Percentiles rank a stretch among this genome's conserved stretches.
Conservation (phyloP, 1,140 invertebrate species). For the Melipona quadrifasciata region DNA sequence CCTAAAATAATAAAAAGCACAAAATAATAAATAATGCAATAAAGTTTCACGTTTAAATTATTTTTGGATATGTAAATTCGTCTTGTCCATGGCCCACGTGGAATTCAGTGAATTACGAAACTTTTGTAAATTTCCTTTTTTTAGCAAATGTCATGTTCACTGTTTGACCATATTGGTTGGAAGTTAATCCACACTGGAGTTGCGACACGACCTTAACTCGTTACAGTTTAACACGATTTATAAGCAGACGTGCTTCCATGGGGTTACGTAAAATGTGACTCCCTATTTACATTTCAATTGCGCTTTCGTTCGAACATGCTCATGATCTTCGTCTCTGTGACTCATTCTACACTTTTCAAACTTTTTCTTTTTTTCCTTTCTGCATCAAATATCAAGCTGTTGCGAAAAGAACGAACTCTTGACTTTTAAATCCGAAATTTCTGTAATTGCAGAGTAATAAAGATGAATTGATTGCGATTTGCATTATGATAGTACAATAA, state of each 20-base stretch:
- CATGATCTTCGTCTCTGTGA: neutral
- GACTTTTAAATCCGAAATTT: no score
- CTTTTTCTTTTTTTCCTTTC: neutral
- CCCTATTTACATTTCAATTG: conserved; percentile 55
- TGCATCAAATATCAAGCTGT: no score
- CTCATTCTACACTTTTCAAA: neutral
- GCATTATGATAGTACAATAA: no score
- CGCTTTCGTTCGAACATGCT: neutral
- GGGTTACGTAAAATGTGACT: conserved; percentile 52
- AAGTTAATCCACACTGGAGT: neutral
- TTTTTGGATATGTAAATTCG: neutral
- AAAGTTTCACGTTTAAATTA: neutral
- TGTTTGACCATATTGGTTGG: neutral
- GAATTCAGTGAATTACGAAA: neutral
- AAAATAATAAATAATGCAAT: neutral
- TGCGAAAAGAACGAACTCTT: no score
- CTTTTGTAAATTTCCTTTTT: neutral
- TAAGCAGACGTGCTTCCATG: conserved; percentile 9
- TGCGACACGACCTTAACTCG: conserved; percentile 31
- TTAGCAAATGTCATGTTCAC: neutral
- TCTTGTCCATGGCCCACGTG: neutral
- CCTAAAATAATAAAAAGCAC: no score
- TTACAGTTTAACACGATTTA: conserved; percentile 38
- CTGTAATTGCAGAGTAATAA: no score
- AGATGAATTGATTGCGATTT: no score